Conservation (phyloP, 2,888 invertebrate genomes). For the Embidobia sp. region DNA sequence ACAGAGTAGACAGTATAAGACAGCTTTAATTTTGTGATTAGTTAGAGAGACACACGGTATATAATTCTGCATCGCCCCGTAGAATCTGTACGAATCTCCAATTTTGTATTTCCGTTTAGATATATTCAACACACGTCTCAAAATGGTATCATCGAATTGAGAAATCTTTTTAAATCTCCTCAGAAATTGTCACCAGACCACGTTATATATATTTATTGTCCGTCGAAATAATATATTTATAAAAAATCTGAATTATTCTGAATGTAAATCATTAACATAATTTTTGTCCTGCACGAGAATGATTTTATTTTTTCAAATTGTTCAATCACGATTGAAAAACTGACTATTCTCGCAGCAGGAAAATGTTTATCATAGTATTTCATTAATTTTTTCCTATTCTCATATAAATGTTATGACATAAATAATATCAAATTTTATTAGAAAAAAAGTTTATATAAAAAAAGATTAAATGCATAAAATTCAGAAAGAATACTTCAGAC, state of each 20-base stretch:
- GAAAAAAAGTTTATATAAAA: too few relatives aligned
- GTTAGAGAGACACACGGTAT: constrained; percentile 32
- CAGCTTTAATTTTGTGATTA: constrained; percentile 22
- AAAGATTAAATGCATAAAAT: too few relatives aligned
- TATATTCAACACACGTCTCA: constrained; percentile 15
- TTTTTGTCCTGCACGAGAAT: too few relatives aligned
- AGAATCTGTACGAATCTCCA: constrained; percentile 28
- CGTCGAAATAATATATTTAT: neutral
- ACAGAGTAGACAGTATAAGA: constrained; percentile 3
- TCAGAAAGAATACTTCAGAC: neutral
- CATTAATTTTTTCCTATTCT: too few relatives aligned
- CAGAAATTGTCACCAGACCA: constrained; percentile 16
- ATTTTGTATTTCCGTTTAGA: constrained; percentile 17
- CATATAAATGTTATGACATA: too few relatives aligned
- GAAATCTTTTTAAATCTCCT: constrained; percentile 8
- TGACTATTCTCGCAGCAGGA: too few relatives aligned
- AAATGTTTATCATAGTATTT: too few relatives aligned
- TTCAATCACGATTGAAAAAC: too few relatives aligned
- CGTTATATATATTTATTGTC: constrained; percentile 17
- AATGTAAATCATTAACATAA: too few relatives aligned
- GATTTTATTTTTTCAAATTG: too few relatives aligned
- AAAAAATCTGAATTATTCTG: neutral
- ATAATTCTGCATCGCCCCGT: constrained; percentile 43
- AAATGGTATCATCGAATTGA: constrained; percentile 18
- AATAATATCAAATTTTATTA: too few relatives aligned